Base-by-base conservation (phyloP, 2,888 invertebrate genomes). In the Celastrina argiolus region DNA sequence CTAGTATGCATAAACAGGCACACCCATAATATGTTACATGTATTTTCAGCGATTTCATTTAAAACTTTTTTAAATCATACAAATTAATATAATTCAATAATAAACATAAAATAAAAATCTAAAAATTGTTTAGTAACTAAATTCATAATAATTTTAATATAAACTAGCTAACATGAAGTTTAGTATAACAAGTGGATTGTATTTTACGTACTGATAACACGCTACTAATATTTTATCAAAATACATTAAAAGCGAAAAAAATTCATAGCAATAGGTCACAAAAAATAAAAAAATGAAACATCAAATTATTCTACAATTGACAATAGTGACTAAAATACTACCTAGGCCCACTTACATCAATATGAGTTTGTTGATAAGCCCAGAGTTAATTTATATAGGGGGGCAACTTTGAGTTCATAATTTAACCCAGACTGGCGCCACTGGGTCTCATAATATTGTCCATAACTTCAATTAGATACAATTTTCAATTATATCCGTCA, bases 1-100 rank as follows among this genome's bases (percentile, higher is more conserved):
- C 36, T 39, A 7, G 12, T 39, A 39, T 39, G 61, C 61, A 61
- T 39, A 22, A 61, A 61, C 61, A 36, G 22, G 61, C 36, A 14
- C 36, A 61, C 39, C 61, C 61, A 61, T 61, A 12, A 14, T 1
- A 31, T 31, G 1, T 31, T 31, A 31, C 31, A 31, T 45, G 18
- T 8, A 16, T 18, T 7, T 4, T 45, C 18, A 18, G 7, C 5
- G 7, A 6, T 6, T 5, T 1, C 8, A 42, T 42, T 42, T 39
- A 39, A 42, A 41, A 7, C 5, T 31, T 16, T 18, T 45, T 8
- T 45, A 45, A 18, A 18, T 10, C 18, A 45, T 45, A 6, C 22
- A 22, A 51, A 22, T 51, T 10, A 18, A 41, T n/a, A 22, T 51
- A 12, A 45, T 36, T 36, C 12, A 36, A 36, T 12, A 8, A 36